Evolutionary conservation across 2,888 invertebrate species (phyloP), one percentile per base, ranked within the genome.

Genomic region (Stratiomys singularior): DNA sequence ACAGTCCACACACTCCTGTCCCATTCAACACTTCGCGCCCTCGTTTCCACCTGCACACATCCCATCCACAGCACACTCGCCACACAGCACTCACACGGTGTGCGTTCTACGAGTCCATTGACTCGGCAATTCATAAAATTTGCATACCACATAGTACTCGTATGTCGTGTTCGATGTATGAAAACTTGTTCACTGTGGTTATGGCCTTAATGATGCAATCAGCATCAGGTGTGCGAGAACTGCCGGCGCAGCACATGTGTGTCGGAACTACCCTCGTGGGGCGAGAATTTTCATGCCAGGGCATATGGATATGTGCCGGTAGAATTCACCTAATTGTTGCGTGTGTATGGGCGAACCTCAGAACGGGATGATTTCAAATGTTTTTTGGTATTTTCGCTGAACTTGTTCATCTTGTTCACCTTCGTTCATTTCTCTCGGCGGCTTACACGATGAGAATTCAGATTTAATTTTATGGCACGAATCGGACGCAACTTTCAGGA

Each of bases 41-140:
- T n/a, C 37, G 4, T 9, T 11, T n/a, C 27, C 27, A 63, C n/a
- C 63, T 15, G 25, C 28, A 18, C 15, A 21, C 37, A 13, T 30
- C 11, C n/a, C 27, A 27, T 63, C 25, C 63, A 18, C 11, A 28
- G 64, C 27, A 23, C 5, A 25, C n/a, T 27, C 11, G n/a, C 66
- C 37, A 52, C 52, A 9, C 52, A 52, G n/a, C 52, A n/a, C 52
- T 18, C 52, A n/a, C n/a, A n/a, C 52, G 18, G 15, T 52, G 60
- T 60, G 18, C 52, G 25, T 60, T 23, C 21, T 60, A 60, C 60
- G 69, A 46, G 47, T 69, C 69, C 69, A 69, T 69, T 69, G 69
- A 69, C 69, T 25, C 69, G 46, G 46, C 69, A 46, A 69, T 69
- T 47, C 69, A 69, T 46, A 46, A 69, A 47, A 69, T 69, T 69